phyloP scores from a whole-genome alignment of 1,140 invertebrate genomes.

The Aleiodes sp. region DNA sequence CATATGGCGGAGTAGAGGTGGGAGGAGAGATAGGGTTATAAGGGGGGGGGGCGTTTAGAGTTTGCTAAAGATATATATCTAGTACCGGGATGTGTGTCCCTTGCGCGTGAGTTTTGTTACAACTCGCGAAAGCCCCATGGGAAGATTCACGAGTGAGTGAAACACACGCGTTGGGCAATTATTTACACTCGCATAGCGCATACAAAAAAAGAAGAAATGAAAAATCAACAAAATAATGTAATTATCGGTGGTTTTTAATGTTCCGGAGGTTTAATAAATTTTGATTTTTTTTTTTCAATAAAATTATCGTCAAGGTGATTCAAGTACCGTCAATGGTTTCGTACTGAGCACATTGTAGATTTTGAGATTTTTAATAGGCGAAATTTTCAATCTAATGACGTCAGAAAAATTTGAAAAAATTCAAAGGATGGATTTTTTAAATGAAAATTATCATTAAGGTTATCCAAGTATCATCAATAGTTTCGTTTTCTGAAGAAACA shows the following conservation, averaged over 20 bases:
- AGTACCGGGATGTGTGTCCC: background rate
- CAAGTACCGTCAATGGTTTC: too few species aligned
- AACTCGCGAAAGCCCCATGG: constrained; percentile 6
- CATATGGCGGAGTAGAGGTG: too few species aligned
- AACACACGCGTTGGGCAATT: constrained; percentile 7
- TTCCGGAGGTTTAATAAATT: background rate
- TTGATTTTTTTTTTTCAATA: background rate
- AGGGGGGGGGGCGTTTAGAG: background rate
- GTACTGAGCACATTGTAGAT: too few species aligned
- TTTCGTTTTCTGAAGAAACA: too few species aligned
- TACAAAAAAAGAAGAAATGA: constrained; percentile 8
- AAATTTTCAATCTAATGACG: too few species aligned
- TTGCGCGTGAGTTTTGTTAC: background rate
- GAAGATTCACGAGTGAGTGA: constrained; percentile 9
- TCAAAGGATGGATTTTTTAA: too few species aligned
- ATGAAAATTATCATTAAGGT: too few species aligned
- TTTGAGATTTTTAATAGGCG: too few species aligned
- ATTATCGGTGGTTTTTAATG: background rate
- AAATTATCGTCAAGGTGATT: background rate
- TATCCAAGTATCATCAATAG: too few species aligned
- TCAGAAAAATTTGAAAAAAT: too few species aligned
- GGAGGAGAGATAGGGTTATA: background rate
- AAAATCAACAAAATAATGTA: background rate
- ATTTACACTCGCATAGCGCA: constrained; percentile 2
- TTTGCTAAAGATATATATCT: constrained; percentile 15